Evolutionary conservation across 1,140 invertebrate species (phyloP).

Genomic region (Sitophilus oryzae): DNA sequence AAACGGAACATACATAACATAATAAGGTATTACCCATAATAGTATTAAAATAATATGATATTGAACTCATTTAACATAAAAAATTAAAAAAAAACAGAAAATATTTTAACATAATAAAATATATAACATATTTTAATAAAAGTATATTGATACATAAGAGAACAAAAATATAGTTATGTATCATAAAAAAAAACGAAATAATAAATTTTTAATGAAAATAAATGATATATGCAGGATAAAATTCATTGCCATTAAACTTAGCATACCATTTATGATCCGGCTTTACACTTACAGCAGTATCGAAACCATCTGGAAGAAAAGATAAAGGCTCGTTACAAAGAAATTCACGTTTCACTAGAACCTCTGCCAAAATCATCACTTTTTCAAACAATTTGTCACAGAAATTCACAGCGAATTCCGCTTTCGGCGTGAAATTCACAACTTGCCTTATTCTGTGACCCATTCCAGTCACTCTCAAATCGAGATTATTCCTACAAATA

Average conservation of each 20-base stretch:
- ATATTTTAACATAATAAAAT: too few relatives aligned
- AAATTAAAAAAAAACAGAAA: too few relatives aligned
- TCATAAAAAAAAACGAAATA: too few relatives aligned
- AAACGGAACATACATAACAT: too few relatives aligned
- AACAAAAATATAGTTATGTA: too few relatives aligned
- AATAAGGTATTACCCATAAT: too few relatives aligned
- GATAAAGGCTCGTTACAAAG: slow-evolving; percentile 11
- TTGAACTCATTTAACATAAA: too few relatives aligned
- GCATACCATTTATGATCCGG: slow-evolving; percentile 29
- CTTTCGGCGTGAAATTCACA: slow-evolving; percentile 35
- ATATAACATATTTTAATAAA: too few relatives aligned
- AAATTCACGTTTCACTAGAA: slow-evolving; percentile 13
- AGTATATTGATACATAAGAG: too few relatives aligned
- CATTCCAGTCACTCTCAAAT: slow-evolving; percentile 35
- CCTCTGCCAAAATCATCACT: slow-evolving; percentile 30
- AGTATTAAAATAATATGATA: too few relatives aligned
- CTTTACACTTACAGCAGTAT: slow-evolving; percentile 30
- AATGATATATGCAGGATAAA: slow-evolving; percentile 38
- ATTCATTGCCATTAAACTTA: slow-evolving; percentile 39
- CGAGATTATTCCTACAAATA: slow-evolving; percentile 36
- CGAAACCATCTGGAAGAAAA: slow-evolving; percentile 24
- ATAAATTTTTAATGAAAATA: slow-evolving; percentile 25
- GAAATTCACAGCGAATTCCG: slow-evolving; percentile 37
- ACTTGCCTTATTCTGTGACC: slow-evolving; percentile 36
- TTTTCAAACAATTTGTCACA: slow-evolving; percentile 25